These are phyloP conservation scores for Tethea ocularis DNA, from an alignment of 2,888 invertebrate genomes.

Conservation along the genomic window DNA sequence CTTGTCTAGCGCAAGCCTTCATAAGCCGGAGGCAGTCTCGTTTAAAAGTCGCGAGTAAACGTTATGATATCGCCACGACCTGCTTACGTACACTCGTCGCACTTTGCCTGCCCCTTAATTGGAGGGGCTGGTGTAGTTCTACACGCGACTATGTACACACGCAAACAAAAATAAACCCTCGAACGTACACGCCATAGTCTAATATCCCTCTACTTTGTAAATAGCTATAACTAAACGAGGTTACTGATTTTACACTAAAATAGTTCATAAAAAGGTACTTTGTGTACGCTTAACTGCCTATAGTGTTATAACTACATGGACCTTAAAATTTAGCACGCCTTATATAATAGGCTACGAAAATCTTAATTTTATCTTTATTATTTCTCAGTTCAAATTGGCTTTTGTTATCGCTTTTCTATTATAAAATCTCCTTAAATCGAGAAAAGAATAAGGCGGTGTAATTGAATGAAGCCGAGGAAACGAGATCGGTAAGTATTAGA, in stretches of 20 bases:
- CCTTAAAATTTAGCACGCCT: conserved; percentile 16
- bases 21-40: conserved; percentile 58
- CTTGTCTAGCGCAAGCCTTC: conserved; percentile 53
- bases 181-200: conserved; percentile 41
- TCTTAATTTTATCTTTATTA: conserved; percentile 19
- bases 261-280: conserved; percentile 65
- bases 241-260: conserved; percentile 65
- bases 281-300: conserved; percentile 31
- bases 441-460: conserved; percentile 3
- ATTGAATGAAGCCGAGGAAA: conserved; percentile 8
- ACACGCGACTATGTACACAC: conserved; percentile 62
- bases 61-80: conserved; percentile 71
- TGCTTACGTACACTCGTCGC: conserved; percentile 74
- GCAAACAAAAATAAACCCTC: conserved; percentile 66
- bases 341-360: not conserved
- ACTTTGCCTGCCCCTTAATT: conserved; percentile 77
- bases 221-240: conserved; percentile 56
- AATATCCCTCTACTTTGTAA: conserved; percentile 51
- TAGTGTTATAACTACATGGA: conserved; percentile 17
- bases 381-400: not conserved
- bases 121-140: conserved; percentile 66
- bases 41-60: conserved; percentile 73
- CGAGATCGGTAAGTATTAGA: conserved; percentile 15
- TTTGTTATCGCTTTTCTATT: conserved; percentile 4
- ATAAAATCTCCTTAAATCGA: not conserved